These are phyloP conservation scores for Petromus typicus DNA, from an alignment of 2,113 vertebrate species.

Conservation along the genomic window DNA sequence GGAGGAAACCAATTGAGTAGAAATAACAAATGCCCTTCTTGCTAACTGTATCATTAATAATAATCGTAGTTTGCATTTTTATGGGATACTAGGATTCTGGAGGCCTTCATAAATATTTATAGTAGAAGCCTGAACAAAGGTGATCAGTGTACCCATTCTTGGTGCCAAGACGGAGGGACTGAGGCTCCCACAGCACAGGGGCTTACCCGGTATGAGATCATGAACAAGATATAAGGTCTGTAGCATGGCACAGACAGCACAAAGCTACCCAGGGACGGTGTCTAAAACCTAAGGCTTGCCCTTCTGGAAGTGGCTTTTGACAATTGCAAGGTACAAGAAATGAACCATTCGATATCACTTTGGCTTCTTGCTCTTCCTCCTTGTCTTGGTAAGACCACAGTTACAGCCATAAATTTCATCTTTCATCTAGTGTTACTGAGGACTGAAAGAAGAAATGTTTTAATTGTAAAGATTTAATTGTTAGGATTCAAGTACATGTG, in stretches of 20 bases:
- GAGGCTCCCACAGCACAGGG: neutral
- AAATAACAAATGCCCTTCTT: conserved; percentile 81
- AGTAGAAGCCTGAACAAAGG: neutral
- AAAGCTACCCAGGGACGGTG: neutral
- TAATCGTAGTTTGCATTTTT: conserved; percentile 77
- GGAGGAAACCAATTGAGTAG: conserved; percentile 76
- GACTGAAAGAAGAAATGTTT: neutral
- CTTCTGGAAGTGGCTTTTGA: neutral
- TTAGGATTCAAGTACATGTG: neutral
- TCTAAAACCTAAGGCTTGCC: neutral
- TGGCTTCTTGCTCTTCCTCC: neutral
- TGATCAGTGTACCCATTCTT: conserved; percentile 11
- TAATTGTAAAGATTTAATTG: neutral
- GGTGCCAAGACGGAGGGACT: neutral
- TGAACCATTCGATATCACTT: neutral
- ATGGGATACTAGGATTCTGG: conserved; percentile 70
- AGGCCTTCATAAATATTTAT: conserved; percentile 72
- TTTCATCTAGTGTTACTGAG: neutral
- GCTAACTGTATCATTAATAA: conserved; percentile 81
- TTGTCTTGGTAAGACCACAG: neutral
- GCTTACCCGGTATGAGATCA: neutral
- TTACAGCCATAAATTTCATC: neutral
- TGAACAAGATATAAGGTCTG: neutral
- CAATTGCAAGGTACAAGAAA: neutral
- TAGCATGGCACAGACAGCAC: too few species aligned